Percentiles rank a stretch among this genome's conserved stretches.
phyloP scores from a whole-genome alignment of 1,140 invertebrate genomes.

The Trachymyrmex cornetzi region DNA sequence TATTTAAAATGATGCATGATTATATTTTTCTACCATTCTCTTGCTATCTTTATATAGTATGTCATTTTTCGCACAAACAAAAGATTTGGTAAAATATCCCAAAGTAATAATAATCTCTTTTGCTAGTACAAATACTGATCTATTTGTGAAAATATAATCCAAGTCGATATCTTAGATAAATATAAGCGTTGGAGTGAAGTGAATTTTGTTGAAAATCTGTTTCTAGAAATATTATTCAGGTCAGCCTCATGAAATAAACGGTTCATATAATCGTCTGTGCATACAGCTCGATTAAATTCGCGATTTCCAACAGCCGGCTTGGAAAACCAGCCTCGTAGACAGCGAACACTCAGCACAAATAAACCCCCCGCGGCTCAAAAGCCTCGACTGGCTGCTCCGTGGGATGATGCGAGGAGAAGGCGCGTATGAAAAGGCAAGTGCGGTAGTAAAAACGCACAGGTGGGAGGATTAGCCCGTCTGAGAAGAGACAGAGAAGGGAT shows the following conservation, averaged over 20 bases:
- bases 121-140: not conserved
- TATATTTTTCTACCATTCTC: constrained; percentile 20
- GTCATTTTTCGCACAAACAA: not conserved
- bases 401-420: constrained; percentile 20
- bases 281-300: constrained; percentile 25
- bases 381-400: constrained; percentile 16
- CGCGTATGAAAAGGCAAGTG: constrained; percentile 53
- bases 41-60: not conserved
- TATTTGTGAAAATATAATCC: not conserved
- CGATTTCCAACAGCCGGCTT: constrained; percentile 12
- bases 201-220: not conserved
- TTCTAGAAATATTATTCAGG: not conserved
- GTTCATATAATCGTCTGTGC: constrained; percentile 1
- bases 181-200: not conserved
- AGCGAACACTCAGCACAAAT: constrained; percentile 26
- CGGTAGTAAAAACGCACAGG: constrained; percentile 66
- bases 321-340: constrained; percentile 7
- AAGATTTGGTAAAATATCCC: not conserved
- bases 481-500: constrained; percentile 2
- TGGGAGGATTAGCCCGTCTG: constrained; percentile 67
- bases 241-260: not conserved
- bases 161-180: not conserved
- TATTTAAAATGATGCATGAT: constrained; percentile 46
- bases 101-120: not conserved
- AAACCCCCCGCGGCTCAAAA: constrained; percentile 36